Evolutionary conservation across 2,888 invertebrate species (phyloP), one percentile per base, ranked within the genome.

Genomic region (Eupithecia centaureata): DNA sequence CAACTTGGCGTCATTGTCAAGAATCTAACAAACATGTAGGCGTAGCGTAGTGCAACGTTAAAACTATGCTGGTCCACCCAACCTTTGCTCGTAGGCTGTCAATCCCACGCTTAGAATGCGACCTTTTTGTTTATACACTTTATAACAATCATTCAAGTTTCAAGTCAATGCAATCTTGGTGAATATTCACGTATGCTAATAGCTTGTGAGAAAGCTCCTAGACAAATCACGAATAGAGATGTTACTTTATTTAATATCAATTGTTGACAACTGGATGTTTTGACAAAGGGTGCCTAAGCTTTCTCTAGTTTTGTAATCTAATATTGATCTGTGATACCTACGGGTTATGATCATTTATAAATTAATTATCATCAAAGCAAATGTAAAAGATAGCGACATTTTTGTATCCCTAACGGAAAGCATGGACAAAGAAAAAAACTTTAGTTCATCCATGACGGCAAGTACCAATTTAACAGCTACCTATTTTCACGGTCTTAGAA

Each of bases 181-280:
- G 86, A 88, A 88, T 88, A 88, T 88, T 89, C 85, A 88, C 82
- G 72, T 85, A 86, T 87, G 88, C 82, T 81, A 87, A 88, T 77
- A 71, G 76, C 72, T 79, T 80, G 81, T 81, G 78, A 81, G 79
- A 79, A 77, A 77, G 78, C 75, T 75, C 76, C 80, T 78, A 82
- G 77, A 80, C 76, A 77, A 83, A 80, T 79, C 75, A 79, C 79
- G 75, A 77, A 75, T 62, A 60, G 67, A 47, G 65, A 62, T 68
- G 56, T 47, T 52, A 70, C 68, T 66, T 8, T 28, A 71, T 61
- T 28, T 33, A 35, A 63, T 52, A 70, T 71, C 66, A 66, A 27
- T 52, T 70, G 63, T 25, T 18, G 52, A 22, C 28, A 65, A 51
- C 60, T 66, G 28, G 22, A 57, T 22, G 57, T 32, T 42, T 30